Evolutionary conservation across 2,888 invertebrate genomes (phyloP), one percentile per base, ranked within the genome.

Genomic region (Hydrotaea diabolus): DNA sequence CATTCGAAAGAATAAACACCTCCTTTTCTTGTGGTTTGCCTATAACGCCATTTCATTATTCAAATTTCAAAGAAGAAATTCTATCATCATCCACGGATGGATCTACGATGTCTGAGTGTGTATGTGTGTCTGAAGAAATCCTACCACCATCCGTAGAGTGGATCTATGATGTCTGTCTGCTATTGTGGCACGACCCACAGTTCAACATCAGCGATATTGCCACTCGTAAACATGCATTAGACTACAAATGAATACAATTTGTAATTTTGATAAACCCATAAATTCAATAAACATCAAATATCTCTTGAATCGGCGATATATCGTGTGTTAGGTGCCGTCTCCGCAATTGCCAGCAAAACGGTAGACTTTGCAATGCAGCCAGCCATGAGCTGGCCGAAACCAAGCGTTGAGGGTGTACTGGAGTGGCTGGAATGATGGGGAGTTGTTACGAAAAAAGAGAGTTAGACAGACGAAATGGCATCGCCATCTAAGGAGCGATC

Each of bases 211-310:
- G 59, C 26, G 59, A 23, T 59, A 26, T 26, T 11, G 26, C 23
- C 59, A 59, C 13, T 26, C 15, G 59, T 26, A 59, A 26, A 59
- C 59, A 59, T 23, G 59, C 15, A 59, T 59, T 59, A 59, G 59
- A 13, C 53, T 72, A 77, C n/a, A 80, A 83, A 77, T 83, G 80
- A 77, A 80, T 71, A 53, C 77, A 83, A 83, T 83, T 83, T 83
- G 77, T 77, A 80, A 21, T 55, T 79, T 76, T 76, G 81, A 84
- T 84, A 84, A 81, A 78, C 74, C 80, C 59, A 80, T 83, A 80
- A 80, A 77, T 84, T 84, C 64, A 80, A 80, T 77, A 80, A 77
- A 80, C 77, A 77, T 77, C 55, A 71, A 84, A 80, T 77, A 77
- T 80, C 23, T 59, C 59, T 59, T 59, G 15, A 26, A 59, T 59